Base-by-base conservation (phyloP, 2,113 vertebrate genomes). In the Rhodinocichla rosea region DNA sequence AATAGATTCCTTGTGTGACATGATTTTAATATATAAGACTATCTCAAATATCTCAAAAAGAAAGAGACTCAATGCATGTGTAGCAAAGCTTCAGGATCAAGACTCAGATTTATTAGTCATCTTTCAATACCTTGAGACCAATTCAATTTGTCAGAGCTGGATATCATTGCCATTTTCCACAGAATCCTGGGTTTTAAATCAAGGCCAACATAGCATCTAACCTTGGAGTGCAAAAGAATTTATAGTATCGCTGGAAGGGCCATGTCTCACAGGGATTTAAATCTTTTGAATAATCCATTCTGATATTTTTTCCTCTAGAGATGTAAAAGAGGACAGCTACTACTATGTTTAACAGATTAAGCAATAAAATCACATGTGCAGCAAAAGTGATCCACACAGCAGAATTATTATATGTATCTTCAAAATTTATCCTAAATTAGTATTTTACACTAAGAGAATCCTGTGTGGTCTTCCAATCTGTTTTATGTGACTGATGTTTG, bases 61-160 rank as follows among this genome's bases (percentile, higher is more conserved):
- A 94, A 92, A 97, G 30, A 74, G 40, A 91, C 47, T 69, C 64
- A 76, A 64, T 67, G 69, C 14, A 49, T 79, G 49, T 94, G 47
- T 68, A 83, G 47, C 96, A 96, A 97, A 95, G 60, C 90, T 97
- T 96, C 63, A 91, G 89, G 57, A 97, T 95, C 83, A 94, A 87
- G 45, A 67, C 93, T 91, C 59, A 97, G 93, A 97, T 97, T 97
- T 98, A 97, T 98, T 97, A 97, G 90, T 96, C 89, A 97, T 97
- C 87, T 69, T 97, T 94, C 90, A 94, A 82, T 97, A 98, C 90
- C 93, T 96, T 92, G 94, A 97, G 93, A 98, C 87, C 92, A 94
- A 97, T 97, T 98, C 97, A 97, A 90, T 98, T 97, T 97, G 90
- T 97, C 90, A 97, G 94, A 96, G 78, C 73, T 96, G 82, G 97